Base-by-base conservation (phyloP, 1,140 invertebrate genomes). In the Latrodectus geometricus region DNA sequence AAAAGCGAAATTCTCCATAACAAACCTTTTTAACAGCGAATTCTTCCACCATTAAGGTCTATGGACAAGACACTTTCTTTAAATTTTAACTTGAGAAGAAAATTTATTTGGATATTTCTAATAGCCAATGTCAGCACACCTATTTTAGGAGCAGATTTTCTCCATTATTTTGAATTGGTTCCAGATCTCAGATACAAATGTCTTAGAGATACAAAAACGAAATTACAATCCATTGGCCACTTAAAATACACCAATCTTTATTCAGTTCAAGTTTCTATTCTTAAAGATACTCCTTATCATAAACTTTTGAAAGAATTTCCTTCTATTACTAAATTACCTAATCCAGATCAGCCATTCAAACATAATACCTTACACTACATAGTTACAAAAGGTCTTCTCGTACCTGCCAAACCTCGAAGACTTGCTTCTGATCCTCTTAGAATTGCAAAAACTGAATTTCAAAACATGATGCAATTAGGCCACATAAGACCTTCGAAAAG, bases 401-500 rank as follows among this genome's bases (percentile, higher is more conserved):
- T 86, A 0, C 17, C 23, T 0, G 68, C 21, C 15, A 80, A 80
- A 66, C 52, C 56, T 3, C 14, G 56, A 14, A 61, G n/a, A n/a
- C n/a, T n/a, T n/a, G 65, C 76, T n/a, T 80, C 87, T 11, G 75
- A 78, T 49, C 4, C 50, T 8, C 50, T 88, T 3, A 70, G 77
- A 77, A 88, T 84, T 9, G 73, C 48, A 3, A 83, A 79, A 72
- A 11, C 35, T 0, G 73, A 88, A 48, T 84, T 88, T 77, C 14
- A 88, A 66, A 23, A 88, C 0, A 68, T 72, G 65, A 56, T 87
- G 12, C 17, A 83, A 49, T 15, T 73, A 8, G 88, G 80, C 2
- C 66, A 89, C 48, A 86, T 90, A 8, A 61, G 84, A 20, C 76
- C 83, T 21, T 90, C 89, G 9, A 82, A 8, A 88, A n/a, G n/a